Evolutionary conservation across 2,888 invertebrate genomes (phyloP).

Genomic region (Megaustenia siamemsis): DNA sequence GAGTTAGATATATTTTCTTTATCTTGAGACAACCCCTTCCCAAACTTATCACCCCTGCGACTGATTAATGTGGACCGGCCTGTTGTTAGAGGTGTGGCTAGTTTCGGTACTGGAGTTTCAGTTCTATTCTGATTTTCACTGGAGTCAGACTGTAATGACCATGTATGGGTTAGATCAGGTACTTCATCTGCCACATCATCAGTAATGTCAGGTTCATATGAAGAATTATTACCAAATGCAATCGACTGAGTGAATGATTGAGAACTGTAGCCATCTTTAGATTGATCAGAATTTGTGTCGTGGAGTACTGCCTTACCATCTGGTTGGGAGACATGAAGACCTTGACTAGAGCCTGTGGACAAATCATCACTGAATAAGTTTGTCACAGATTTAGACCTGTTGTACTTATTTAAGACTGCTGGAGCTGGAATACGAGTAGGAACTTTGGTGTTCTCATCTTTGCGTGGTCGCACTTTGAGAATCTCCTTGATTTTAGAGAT

Average conservation of each 20-base stretch:
- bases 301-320: not conserved
- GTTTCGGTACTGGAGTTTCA: conserved; percentile 69
- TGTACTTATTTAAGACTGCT: conserved; percentile 57
- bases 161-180: conserved; percentile 34
- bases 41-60: conserved; percentile 45
- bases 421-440: conserved; percentile 70
- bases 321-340: not conserved
- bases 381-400: conserved; percentile 66
- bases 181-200: conserved; percentile 46
- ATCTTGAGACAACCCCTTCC: conserved; percentile 42
- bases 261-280: not conserved
- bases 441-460: conserved; percentile 62
- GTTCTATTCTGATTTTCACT: conserved; percentile 60
- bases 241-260: not conserved
- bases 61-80: conserved; percentile 71
- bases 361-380: conserved; percentile 55
- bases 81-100: conserved; percentile 72
- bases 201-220: conserved; percentile 25
- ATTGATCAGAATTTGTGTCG: not conserved
- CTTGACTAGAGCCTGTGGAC: not conserved
- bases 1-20: conserved; percentile 51
- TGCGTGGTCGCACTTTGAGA: conserved; percentile 68
- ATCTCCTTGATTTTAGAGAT: conserved; percentile 72
- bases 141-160: conserved; percentile 57
- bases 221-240: conserved; percentile 29